Evolutionary conservation across 2,113 vertebrate species (phyloP).

Genomic region (Lanius collurio): DNA sequence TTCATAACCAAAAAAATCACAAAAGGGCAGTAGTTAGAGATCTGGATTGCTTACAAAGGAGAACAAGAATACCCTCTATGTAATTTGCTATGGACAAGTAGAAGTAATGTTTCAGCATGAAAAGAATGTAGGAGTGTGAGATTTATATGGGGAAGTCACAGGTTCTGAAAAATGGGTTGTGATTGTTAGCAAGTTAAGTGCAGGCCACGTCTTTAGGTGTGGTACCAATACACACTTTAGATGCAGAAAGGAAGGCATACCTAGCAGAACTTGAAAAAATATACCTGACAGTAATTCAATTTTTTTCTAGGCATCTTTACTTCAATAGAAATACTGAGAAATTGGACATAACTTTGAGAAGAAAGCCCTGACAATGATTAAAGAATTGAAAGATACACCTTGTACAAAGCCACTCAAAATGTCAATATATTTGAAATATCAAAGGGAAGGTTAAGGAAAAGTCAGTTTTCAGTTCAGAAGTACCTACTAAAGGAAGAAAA

Average conservation of each 20-base stretch:
- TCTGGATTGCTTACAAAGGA: neutral
- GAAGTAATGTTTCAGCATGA: neutral
- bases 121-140: neutral
- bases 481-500: neutral
- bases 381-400: neutral
- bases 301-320: neutral
- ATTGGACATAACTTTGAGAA: neutral
- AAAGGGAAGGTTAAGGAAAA: neutral
- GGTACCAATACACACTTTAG: neutral
- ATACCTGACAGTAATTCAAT: neutral
- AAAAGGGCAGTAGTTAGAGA: neutral
- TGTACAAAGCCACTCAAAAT: neutral
- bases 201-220: neutral
- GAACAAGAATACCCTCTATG: neutral
- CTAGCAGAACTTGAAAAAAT: neutral
- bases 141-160: neutral
- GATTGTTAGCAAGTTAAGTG: neutral
- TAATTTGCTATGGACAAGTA: neutral
- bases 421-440: conserved; percentile 23
- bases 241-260: neutral
- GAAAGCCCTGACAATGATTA: conserved; percentile 15
- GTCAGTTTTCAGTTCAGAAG: neutral
- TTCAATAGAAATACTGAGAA: neutral
- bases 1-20: neutral
- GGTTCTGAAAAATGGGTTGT: neutral